Conservation (phyloP, 2,113 vertebrate species). For the Trinectes maculatus region DNA sequence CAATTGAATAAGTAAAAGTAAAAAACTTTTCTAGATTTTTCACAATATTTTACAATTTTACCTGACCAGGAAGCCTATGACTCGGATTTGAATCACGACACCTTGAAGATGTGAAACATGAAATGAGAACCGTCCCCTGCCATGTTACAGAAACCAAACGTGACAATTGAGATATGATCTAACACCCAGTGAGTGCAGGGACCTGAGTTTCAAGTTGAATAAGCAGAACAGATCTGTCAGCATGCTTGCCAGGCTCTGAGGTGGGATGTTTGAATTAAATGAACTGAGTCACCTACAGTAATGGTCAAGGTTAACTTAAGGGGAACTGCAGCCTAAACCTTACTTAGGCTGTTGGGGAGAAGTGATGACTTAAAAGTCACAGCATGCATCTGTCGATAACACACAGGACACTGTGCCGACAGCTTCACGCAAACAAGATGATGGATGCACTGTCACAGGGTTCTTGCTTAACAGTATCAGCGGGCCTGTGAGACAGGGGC, state of each 20-base stretch:
- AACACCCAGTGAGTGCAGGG: not conserved
- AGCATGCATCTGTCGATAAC: not conserved
- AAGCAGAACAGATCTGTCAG: constrained; percentile 2
- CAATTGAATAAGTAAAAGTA: not conserved
- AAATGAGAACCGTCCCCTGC: no score
- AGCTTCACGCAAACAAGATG: not conserved
- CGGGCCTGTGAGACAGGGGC: not conserved
- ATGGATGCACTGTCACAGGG: not conserved
- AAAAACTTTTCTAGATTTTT: no score
- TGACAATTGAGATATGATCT: no score
- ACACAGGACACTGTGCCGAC: no score
- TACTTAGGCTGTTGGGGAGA: not conserved
- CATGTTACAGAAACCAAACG: no score
- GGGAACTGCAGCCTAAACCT: not conserved
- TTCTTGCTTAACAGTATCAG: not conserved
- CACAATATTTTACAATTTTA: not conserved
- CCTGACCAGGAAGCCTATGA: not conserved
- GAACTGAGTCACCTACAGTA: not conserved
- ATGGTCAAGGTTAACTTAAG: constrained; percentile 3
- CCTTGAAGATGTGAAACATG: no score
- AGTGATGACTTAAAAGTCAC: not conserved
- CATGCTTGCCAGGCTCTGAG: not conserved
- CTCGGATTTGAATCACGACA: no score
- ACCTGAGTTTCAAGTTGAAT: constrained; percentile 7
- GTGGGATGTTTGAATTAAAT: not conserved